Conservation (phyloP, 2,797 vertebrate genomes). For the Taenioides sp. region DNA sequence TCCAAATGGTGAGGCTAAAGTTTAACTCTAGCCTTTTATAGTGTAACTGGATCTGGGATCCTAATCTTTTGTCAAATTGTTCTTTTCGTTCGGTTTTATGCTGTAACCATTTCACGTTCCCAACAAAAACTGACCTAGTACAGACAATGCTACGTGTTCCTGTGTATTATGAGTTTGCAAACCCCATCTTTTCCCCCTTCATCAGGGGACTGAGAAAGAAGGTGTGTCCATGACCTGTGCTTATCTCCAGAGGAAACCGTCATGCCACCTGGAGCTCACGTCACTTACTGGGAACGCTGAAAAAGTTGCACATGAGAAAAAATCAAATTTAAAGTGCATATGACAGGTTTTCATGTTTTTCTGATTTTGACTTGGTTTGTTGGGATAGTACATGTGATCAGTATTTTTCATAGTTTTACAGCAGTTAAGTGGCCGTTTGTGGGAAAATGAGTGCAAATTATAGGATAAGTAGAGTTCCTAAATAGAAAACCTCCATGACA, state of each 20-base stretch:
- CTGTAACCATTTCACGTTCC: slow-evolving; percentile 33
- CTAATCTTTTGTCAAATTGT: slow-evolving; percentile 55
- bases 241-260: neutral
- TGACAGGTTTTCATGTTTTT: no score
- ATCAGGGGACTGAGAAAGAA: slow-evolving; percentile 42
- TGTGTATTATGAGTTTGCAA: slow-evolving; percentile 37
- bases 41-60: slow-evolving; percentile 49
- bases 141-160: slow-evolving; percentile 63
- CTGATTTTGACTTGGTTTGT: no score
- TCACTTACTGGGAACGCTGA: neutral
- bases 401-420: no score
- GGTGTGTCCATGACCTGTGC: slow-evolving; percentile 38
- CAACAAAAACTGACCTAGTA: slow-evolving; percentile 74
- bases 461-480: no score
- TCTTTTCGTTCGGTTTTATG: slow-evolving; percentile 53
- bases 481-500: no score
- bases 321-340: neutral
- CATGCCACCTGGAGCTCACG: neutral
- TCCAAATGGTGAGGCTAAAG: slow-evolving; percentile 34
- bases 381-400: no score
- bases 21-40: slow-evolving; percentile 66
- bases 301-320: neutral
- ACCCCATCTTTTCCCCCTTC: slow-evolving; percentile 23
- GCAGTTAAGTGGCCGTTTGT: no score
- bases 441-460: no score